phyloP scores from a whole-genome alignment of 2,797 vertebrate genomes.

The Coracias cyanogaster region DNA sequence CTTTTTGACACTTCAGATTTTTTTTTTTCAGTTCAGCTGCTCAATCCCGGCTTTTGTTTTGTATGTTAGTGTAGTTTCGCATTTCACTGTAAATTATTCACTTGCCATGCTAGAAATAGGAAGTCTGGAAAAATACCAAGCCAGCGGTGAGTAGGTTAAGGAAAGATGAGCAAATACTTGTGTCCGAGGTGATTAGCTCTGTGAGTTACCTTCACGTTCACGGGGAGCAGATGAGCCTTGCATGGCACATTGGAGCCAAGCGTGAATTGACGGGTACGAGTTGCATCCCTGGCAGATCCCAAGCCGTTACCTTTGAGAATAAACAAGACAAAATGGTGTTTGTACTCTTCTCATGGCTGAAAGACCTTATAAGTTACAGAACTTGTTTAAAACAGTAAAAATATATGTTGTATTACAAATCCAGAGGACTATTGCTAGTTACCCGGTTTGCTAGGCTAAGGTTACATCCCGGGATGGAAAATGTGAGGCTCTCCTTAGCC shows the following conservation, averaged over 20 bases:
- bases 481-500: neutral
- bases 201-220: fast-evolving
- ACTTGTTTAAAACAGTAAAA: neutral
- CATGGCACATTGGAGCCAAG: neutral
- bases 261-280: neutral
- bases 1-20: conserved; percentile 16
- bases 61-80: neutral
- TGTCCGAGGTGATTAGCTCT: neutral
- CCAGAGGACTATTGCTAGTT: neutral
- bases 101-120: neutral
- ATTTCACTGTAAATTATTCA: neutral
- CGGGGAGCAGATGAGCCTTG: neutral
- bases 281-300: neutral
- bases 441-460: neutral
- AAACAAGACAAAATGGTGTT: neutral
- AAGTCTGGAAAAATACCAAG: neutral
- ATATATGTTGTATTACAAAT: neutral
- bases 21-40: conserved; percentile 28
- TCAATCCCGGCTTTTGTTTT: conserved; percentile 19
- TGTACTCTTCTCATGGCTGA: neutral
- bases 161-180: neutral
- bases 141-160: neutral
- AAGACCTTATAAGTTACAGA: neutral
- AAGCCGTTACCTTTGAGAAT: neutral
- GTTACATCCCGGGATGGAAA: conserved; percentile 23